phyloP scores from a whole-genome alignment of 2,113 vertebrate genomes.

The Arvicanthis niloticus region DNA sequence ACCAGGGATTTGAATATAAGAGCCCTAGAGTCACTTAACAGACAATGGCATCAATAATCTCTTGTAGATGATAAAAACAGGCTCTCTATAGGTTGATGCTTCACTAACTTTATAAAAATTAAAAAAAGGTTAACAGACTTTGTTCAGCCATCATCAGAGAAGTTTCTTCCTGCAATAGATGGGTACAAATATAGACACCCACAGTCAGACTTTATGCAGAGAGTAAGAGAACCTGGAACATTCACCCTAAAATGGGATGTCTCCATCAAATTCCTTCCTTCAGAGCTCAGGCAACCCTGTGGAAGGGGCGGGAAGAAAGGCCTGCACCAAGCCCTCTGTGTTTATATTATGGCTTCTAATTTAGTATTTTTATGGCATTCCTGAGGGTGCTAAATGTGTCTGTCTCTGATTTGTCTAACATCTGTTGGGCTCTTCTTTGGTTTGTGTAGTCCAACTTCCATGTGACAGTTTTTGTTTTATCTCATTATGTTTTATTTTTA shows the following conservation, averaged over 20 bases:
- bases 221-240: neutral
- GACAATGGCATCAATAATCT: neutral
- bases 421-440: neutral
- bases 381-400: neutral
- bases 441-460: neutral
- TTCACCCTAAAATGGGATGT: neutral
- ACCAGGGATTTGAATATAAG: neutral
- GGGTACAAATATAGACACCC: neutral
- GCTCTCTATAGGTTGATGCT: neutral
- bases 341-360: neutral
- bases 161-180: neutral
- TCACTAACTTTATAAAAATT: constrained; percentile 16
- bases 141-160: neutral
- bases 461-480: neutral
- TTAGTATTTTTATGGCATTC: neutral
- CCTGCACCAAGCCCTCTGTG: neutral
- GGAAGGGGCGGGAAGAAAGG: neutral
- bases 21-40: neutral
- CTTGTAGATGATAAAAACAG: neutral
- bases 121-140: neutral
- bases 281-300: neutral
- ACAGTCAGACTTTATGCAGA: neutral
- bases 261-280: neutral
- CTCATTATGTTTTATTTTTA: neutral
- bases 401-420: neutral